phyloP scores from a whole-genome alignment of 2,888 invertebrate species.

The Sepioteuthis lessoniana region DNA sequence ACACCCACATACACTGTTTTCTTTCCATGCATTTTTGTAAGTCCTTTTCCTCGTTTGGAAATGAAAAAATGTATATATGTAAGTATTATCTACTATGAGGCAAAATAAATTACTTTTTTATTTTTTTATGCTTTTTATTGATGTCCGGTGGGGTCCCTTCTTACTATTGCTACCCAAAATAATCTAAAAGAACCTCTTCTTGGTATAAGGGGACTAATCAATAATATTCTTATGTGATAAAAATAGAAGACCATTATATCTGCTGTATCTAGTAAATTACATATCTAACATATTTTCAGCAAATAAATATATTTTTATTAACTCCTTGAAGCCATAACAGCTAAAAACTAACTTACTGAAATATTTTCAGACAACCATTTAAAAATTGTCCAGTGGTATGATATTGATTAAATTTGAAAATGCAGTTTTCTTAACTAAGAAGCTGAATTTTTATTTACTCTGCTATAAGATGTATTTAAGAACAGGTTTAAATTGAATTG shows the following conservation, averaged over 20 bases:
- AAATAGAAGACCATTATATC: neutral
- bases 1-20: too few species aligned
- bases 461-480: neutral
- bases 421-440: neutral
- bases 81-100: neutral
- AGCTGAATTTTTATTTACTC: neutral
- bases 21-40: neutral
- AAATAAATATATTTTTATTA: neutral
- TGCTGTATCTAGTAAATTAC: neutral
- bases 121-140: constrained; percentile 7
- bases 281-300: neutral
- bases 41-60: neutral
- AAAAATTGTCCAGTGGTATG: neutral
- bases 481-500: neutral
- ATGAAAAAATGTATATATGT: neutral
- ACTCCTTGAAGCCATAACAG: neutral
- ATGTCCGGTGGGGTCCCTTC: constrained; percentile 17
- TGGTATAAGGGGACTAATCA: neutral
- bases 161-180: neutral
- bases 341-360: neutral
- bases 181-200: neutral
- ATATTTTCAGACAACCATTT: constrained; percentile 33
- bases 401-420: neutral
- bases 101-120: neutral
- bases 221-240: neutral